Percentiles rank a stretch among this genome's conserved stretches.
These are phyloP conservation scores for Eulemur macaco DNA, from an alignment of 2,113 vertebrate genomes.

Conservation along the genomic window DNA sequence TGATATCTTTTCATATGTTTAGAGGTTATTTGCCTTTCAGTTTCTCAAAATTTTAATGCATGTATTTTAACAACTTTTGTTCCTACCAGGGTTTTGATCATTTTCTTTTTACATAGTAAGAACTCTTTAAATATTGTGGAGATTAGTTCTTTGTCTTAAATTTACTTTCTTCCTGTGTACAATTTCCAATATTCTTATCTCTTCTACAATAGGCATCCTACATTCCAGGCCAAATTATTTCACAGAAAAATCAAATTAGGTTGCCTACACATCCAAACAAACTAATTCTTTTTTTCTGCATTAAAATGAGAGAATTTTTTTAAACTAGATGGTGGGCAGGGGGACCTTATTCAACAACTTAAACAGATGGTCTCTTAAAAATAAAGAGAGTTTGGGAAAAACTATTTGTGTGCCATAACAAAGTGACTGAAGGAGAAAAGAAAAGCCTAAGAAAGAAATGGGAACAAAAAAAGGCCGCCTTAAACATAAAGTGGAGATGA, in stretches of 20 bases:
- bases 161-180: not conserved
- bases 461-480: not conserved
- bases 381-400: not conserved
- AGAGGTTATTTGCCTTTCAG: not conserved
- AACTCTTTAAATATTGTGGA: not conserved
- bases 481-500: not conserved
- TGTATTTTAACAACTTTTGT: not conserved
- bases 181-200: not conserved
- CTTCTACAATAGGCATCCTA: not conserved
- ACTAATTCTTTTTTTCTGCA: not conserved
- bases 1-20: not conserved
- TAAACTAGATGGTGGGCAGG: not conserved
- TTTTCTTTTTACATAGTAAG: too few relatives aligned
- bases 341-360: not conserved
- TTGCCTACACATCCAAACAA: not conserved
- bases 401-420: not conserved
- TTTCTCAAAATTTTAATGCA: not conserved
- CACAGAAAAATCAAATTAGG: not conserved
- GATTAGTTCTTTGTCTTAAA: not conserved
- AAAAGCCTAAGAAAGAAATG: not conserved
- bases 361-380: not conserved
- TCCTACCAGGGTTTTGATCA: not conserved
- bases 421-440: not conserved
- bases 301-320: not conserved
- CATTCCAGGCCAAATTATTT: not conserved